Percentiles rank a stretch among this genome's conserved stretches.
phyloP scores from a whole-genome alignment of 2,113 vertebrate genomes.

The Petroica traversi region DNA sequence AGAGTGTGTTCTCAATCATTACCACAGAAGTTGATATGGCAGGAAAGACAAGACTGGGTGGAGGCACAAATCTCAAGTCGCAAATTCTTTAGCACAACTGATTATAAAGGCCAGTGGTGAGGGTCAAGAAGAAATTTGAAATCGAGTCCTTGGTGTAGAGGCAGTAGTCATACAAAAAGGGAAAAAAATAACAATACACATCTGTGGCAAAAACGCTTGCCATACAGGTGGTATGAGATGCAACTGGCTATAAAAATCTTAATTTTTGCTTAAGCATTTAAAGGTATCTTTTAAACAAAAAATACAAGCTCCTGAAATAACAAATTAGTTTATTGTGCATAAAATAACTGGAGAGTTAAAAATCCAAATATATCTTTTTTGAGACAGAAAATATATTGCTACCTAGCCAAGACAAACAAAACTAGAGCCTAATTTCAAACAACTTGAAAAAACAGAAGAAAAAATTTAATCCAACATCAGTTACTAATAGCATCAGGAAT shows the following conservation, averaged over 20 bases:
- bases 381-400: background rate
- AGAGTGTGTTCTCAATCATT: background rate
- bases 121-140: background rate
- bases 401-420: background rate
- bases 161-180: background rate
- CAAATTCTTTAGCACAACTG: background rate
- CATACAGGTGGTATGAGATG: rapidly evolving
- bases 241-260: background rate
- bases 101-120: background rate
- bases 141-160: background rate
- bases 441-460: background rate
- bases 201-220: background rate
- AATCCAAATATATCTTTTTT: background rate
- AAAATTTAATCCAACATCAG: background rate
- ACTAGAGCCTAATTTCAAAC: background rate
- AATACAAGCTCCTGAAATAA: background rate
- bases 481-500: background rate
- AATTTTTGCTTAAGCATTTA: background rate
- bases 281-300: background rate
- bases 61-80: background rate
- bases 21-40: background rate
- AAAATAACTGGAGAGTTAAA: background rate
- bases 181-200: background rate
- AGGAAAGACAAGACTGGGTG: background rate
- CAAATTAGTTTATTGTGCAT: background rate